Base-by-base conservation (phyloP, 2,888 invertebrate genomes). In the Tetranychus truncatus region DNA sequence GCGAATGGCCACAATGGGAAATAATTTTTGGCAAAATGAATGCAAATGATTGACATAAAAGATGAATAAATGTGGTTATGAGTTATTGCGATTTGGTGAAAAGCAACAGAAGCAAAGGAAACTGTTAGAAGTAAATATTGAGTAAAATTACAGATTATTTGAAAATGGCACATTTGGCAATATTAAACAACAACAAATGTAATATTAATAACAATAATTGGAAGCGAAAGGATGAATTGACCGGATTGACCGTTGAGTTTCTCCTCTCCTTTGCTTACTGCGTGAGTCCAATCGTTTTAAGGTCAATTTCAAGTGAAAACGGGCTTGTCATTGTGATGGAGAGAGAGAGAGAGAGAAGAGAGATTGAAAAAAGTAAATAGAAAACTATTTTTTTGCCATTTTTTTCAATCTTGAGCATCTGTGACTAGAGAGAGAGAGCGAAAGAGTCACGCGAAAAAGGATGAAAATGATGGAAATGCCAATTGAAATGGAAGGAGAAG, bases 221-320 rank as follows among this genome's bases (percentile, higher is more conserved):
- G 55, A 55, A 34, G 34, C 34, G 34, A 34, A 34, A 34, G 34
- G 15, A 55, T 55, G 55, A 55, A 55, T 55, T 15, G 15, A 55
- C 15, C 9, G 55, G 55, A 55, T 55, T 55, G 55, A 55, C 55
- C 55, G 15, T 55, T 55, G 55, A 55, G 3, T 55, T 55, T 55
- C 15, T 55, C 55, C 55, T 15, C 55, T 15, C 55, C 55, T 55
- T 55, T 55, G 2, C 15, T 55, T 55, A 34, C 34, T 34, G 34
- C 34, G 34, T 34, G 34, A 34, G 34, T 34, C 34, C 34, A 34
- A 5, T 15, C 55, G 55, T 55, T 55, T 55, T 55, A 55, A 55
- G 55, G 55, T 55, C 55, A 55, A 55, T 55, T 55, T 55, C 55
- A 55, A 55, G 55, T 55, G 55, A 55, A 46, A 55, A 55, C 55